phyloP scores from a whole-genome alignment of 2,797 vertebrate genomes.

The Phrynocephalus guinanensis region DNA sequence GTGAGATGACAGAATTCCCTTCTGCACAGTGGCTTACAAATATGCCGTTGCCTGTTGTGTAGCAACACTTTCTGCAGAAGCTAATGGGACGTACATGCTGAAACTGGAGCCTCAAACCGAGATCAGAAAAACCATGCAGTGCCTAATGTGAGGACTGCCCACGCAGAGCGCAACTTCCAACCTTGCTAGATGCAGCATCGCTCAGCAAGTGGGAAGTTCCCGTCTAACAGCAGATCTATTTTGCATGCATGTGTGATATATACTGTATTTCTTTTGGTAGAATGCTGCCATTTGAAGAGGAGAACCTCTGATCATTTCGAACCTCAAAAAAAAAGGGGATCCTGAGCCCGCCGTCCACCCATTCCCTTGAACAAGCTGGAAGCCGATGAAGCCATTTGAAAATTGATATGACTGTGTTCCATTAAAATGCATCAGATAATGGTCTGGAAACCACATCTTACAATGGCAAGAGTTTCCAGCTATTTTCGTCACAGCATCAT shows the following conservation, averaged over 20 bases:
- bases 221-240: background rate
- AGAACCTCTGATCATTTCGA: background rate
- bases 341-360: background rate
- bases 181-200: background rate
- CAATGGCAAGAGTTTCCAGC: too few species aligned
- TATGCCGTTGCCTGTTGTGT: conserved; percentile 22
- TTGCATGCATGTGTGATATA: background rate
- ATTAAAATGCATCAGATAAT: too few species aligned
- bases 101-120: background rate
- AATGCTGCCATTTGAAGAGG: background rate
- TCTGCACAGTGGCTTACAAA: conserved; percentile 37
- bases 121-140: conserved; percentile 28
- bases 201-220: background rate
- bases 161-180: conserved; percentile 27
- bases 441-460: too few species aligned
- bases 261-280: background rate
- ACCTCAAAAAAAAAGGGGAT: background rate
- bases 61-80: conserved; percentile 31
- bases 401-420: too few species aligned
- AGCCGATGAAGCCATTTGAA: too few species aligned
- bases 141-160: conserved; percentile 13
- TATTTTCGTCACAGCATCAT: too few species aligned
- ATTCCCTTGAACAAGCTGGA: too few species aligned
- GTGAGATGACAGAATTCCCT: conserved; percentile 44
- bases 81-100: conserved; percentile 24